Conservation (phyloP, 2,888 invertebrate genomes). For the Apotomis capreana region DNA sequence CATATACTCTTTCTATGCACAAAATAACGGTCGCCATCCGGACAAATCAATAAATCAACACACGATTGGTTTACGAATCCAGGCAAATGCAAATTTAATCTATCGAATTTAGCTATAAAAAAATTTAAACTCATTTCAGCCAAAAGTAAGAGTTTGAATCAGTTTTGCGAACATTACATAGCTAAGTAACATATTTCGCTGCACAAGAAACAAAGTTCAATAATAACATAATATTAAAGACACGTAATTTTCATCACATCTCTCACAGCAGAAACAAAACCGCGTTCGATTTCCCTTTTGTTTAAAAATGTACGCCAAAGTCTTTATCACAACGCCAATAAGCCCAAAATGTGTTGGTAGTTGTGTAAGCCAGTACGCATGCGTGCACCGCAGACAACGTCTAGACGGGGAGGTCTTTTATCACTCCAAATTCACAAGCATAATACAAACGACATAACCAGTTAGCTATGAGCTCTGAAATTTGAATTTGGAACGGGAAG, state of each 20-base stretch:
- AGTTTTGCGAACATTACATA: too few relatives aligned
- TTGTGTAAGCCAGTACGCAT: slow-evolving; percentile 42
- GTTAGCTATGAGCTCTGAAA: slow-evolving; percentile 26
- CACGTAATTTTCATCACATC: background rate
- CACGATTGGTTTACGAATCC: too few relatives aligned
- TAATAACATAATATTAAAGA: too few relatives aligned
- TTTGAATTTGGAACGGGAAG: slow-evolving; percentile 24
- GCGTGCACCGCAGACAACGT: slow-evolving; percentile 48
- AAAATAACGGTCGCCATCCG: too few relatives aligned
- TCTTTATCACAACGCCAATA: slow-evolving; percentile 1
- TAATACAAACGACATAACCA: slow-evolving; percentile 16
- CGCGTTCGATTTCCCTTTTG: slow-evolving; percentile 35
- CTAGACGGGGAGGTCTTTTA: slow-evolving; percentile 48
- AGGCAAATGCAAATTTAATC: too few relatives aligned
- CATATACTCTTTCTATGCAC: too few relatives aligned
- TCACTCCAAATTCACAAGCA: slow-evolving; percentile 35
- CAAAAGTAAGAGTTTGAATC: too few relatives aligned
- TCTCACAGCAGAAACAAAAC: background rate
- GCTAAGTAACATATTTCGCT: too few relatives aligned
- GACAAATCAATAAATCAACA: too few relatives aligned
- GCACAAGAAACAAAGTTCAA: too few relatives aligned
- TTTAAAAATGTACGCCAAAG: slow-evolving; percentile 17
- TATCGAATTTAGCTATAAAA: too few relatives aligned
- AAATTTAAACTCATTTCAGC: too few relatives aligned
- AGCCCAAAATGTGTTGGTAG: slow-evolving; percentile 6